Base-by-base conservation (phyloP, 35 echinoderm and acorn worm species). In the Heliocidaris erythrogramma region DNA sequence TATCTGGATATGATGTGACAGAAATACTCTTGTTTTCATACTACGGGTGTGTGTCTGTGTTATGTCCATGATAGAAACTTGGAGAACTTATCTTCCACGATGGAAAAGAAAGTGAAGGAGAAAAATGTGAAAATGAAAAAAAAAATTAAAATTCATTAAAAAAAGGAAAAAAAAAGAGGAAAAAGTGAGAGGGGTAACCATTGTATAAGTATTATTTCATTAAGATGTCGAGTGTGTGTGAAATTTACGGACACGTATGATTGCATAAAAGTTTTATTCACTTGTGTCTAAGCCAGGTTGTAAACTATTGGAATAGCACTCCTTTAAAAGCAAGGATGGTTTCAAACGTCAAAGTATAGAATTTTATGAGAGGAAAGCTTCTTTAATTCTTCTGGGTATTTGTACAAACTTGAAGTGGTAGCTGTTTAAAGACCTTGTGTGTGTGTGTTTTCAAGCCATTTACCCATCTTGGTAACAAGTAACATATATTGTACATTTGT, bases 141-240 rank as follows among this genome's bases (percentile, higher is more conserved):
- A 92, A 49, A 50, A 50, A 31, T 6, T 29, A 30, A 50, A 30
- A n/a, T 32, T 89, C 30, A 30, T 24, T 24, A 2, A 89, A 30
- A 89, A 27, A 89, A 5, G 16, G 59, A 27, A 92, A 52, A 56
- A 92, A 52, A 92, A 92, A 92, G 7, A 13, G n/a, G 48, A 89
- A 30, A 14, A 35, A 89, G 87, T 8, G 5, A 86, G 31, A 56
- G 52, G 5, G 17, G 65, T 78, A 92, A 92, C 91, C 91, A 92
- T 29, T 92, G 49, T 92, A 92, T 92, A 92, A 92, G 91, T 92
- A 92, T 92, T 92, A 92, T 92, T 92, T 92, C 91, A 52, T 59
- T 89, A 59, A 92, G 91, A 92, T 50, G 91, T 52, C 27, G 91
- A 78, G 65, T 92, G 91, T 92, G 91, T 92, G 91, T 92, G 91